phyloP scores from a whole-genome alignment of 2,888 invertebrate species.

The Tupiocoris notatus region DNA sequence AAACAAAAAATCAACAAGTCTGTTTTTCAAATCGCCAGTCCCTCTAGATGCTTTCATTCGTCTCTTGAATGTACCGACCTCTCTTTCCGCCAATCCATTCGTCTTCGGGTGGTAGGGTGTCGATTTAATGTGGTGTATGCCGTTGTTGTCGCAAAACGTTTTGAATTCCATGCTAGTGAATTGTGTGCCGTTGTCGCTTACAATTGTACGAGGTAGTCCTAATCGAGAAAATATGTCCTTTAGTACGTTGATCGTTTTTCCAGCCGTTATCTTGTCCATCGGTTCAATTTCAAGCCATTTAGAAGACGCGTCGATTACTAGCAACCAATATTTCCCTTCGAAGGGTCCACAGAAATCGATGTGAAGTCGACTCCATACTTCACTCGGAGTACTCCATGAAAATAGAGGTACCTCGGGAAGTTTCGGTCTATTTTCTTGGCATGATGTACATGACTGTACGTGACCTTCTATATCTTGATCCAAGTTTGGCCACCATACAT shows the following conservation, averaged over 20 bases:
- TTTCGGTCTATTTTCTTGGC: conserved; percentile 42
- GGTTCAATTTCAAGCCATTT: conserved; percentile 44
- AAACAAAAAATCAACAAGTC: conserved; percentile 40
- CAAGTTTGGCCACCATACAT: conserved; percentile 15
- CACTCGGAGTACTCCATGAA: conserved; percentile 48
- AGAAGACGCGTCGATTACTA: conserved; percentile 49
- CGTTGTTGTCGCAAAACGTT: neutral
- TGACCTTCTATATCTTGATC: conserved; percentile 8
- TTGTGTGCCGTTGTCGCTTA: conserved; percentile 14
- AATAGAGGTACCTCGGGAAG: conserved; percentile 45
- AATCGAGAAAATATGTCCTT: conserved; percentile 36
- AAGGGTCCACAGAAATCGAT: conserved; percentile 48
- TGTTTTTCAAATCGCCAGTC: conserved; percentile 39
- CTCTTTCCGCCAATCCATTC: conserved; percentile 50
- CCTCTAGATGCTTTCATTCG: conserved; percentile 25
- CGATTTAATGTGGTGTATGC: conserved; percentile 15
- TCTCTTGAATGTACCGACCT: conserved; percentile 49
- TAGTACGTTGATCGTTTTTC: neutral
- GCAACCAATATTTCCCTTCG: conserved; percentile 47
- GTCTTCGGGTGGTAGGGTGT: conserved; percentile 48
- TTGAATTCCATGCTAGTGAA: conserved; percentile 1
- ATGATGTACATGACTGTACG: conserved; percentile 28
- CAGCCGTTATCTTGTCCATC: conserved; percentile 33
- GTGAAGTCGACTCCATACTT: conserved; percentile 49
- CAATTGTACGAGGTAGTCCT: conserved; percentile 45